phyloP scores from a whole-genome alignment of 2,797 vertebrate species.

The Adelosebastes latens region DNA sequence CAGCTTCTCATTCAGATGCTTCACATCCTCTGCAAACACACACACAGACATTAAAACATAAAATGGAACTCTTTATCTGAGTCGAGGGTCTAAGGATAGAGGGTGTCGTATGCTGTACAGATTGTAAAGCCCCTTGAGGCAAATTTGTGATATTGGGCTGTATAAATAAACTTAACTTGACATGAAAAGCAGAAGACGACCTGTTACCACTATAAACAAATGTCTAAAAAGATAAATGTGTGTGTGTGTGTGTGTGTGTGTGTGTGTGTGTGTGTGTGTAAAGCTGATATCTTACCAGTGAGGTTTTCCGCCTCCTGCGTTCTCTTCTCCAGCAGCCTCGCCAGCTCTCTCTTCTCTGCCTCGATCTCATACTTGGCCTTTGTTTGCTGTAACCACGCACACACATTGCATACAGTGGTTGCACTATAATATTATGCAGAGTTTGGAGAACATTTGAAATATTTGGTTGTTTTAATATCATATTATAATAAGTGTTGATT shows the following conservation, averaged over 20 bases:
- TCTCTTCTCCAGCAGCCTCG: slow-evolving; percentile 89
- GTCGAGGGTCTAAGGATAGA: not conserved
- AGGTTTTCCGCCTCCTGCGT: slow-evolving; percentile 93
- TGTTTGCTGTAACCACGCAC: slow-evolving; percentile 74
- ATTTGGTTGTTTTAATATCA: not conserved
- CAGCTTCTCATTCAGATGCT: slow-evolving; percentile 91
- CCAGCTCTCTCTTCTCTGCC: slow-evolving; percentile 93
- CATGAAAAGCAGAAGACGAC: not conserved
- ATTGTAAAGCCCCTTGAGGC: not conserved
- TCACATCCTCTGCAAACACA: slow-evolving; percentile 87
- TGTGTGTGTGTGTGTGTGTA: not conserved
- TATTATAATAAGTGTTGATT: not conserved
- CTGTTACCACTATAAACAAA: not conserved
- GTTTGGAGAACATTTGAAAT: not conserved
- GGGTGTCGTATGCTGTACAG: not conserved
- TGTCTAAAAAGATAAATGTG: not conserved
- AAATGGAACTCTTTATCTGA: not conserved
- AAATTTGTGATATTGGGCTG: not conserved
- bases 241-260: not conserved
- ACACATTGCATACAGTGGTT: not conserved
- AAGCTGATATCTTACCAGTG: slow-evolving; percentile 81
- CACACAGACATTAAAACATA: not conserved
- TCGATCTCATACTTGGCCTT: slow-evolving; percentile 94
- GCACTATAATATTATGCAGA: not conserved
- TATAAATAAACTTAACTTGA: not conserved